Conservation (phyloP, 2,888 invertebrate species). For the Polyploca ridens region DNA sequence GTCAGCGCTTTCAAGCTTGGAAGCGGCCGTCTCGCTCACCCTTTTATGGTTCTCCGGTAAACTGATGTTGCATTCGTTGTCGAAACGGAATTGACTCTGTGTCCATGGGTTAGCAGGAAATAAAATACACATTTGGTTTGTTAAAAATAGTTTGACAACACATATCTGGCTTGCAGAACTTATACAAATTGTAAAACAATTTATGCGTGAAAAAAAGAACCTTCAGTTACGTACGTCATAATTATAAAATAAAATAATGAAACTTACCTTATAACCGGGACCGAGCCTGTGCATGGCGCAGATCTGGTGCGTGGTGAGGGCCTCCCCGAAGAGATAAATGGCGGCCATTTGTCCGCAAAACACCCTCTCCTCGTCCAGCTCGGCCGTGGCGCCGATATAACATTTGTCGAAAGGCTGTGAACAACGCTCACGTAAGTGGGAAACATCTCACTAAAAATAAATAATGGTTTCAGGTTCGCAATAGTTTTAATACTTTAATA, state of each 20-base stretch:
- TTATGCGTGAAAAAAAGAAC: too few species aligned
- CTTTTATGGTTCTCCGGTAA: conserved; percentile 99
- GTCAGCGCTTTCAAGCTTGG: conserved; percentile 71
- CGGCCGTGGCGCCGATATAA: conserved; percentile 98
- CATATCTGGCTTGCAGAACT: too few species aligned
- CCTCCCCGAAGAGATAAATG: conserved; percentile 99
- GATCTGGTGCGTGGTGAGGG: conserved; percentile 98
- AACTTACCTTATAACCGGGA: conserved; percentile 97
- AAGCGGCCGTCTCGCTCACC: conserved; percentile 90
- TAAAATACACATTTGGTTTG: conserved; percentile 34
- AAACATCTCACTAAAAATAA: neutral
- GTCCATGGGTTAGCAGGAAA: conserved; percentile 72
- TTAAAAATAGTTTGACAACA: conserved; percentile 12
- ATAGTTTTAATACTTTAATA: neutral
- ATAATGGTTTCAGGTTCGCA: neutral
- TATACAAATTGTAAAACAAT: neutral
- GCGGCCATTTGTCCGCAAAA: conserved; percentile 99
- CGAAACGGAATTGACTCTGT: conserved; percentile 99
- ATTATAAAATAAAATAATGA: neutral
- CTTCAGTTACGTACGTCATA: neutral
- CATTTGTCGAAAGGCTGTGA: conserved; percentile 99
- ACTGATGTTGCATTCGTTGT: conserved; percentile 99
- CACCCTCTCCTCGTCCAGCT: conserved; percentile 97
- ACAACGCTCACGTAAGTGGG: conserved; percentile 20
- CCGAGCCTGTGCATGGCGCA: conserved; percentile 99